phyloP scores from a whole-genome alignment of 2,113 vertebrate species.

The Oncorhynchus tshawytscha region DNA sequence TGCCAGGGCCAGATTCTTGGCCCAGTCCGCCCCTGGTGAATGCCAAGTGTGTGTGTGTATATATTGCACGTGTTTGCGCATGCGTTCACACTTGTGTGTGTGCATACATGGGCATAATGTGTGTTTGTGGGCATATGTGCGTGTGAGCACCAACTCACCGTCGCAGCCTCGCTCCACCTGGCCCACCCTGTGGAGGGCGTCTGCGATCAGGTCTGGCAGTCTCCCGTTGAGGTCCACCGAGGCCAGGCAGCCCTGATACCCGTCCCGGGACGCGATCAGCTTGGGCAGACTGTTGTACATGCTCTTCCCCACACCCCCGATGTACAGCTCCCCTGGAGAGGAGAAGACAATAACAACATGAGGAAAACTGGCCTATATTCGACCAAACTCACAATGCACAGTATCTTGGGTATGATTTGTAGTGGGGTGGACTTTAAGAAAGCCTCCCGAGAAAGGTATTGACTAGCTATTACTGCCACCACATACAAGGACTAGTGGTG shows the following conservation, averaged over 20 bases:
- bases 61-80: too few relatives aligned
- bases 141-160: constrained; percentile 66
- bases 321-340: constrained; percentile 86
- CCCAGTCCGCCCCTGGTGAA: too few relatives aligned
- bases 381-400: too few relatives aligned
- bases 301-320: constrained; percentile 83
- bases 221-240: constrained; percentile 91
- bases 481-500: too few relatives aligned
- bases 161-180: constrained; percentile 90
- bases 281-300: constrained; percentile 90
- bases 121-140: neutral
- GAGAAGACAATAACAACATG: neutral
- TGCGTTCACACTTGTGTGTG: too few relatives aligned
- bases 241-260: constrained; percentile 91
- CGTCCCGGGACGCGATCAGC: constrained; percentile 88
- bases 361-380: neutral
- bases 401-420: too few relatives aligned
- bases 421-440: too few relatives aligned
- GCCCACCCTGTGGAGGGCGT: constrained; percentile 88
- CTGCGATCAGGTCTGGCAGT: constrained; percentile 89
- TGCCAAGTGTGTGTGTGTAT: too few relatives aligned
- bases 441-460: too few relatives aligned
- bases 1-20: too few relatives aligned
- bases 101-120: too few relatives aligned
- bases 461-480: too few relatives aligned